A percentile compares a stretch with the other conserved stretches of the same genome.
Evolutionary conservation across 2,113 vertebrate genomes (phyloP).

Genomic region (Coptodon rendalli): DNA sequence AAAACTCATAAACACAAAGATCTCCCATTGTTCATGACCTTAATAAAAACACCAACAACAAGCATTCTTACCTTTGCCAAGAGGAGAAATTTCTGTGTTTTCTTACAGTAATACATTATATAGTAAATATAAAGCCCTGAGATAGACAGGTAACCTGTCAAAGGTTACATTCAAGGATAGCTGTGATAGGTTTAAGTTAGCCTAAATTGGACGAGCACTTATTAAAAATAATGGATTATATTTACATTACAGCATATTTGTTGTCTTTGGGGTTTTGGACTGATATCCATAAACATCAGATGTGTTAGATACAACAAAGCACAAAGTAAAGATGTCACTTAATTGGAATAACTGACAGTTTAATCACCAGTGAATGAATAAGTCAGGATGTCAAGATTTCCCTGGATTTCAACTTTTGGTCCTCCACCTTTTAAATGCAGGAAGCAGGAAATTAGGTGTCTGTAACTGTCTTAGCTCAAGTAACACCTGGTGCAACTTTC

Average conservation of each 20-base stretch:
- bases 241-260: neutral
- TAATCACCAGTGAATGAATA: neutral
- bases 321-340: neutral
- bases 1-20: neutral
- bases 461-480: neutral
- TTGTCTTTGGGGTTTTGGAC: neutral
- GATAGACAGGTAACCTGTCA: neutral
- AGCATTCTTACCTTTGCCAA: neutral
- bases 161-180: neutral
- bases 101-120: neutral
- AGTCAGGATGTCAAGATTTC: neutral
- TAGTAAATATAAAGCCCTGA: neutral
- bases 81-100: neutral
- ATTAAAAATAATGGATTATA: neutral
- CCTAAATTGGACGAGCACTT: neutral
- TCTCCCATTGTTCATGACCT: neutral
- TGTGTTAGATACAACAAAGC: neutral
- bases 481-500: neutral
- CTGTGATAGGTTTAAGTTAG: neutral
- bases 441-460: slow-evolving; percentile 6
- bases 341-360: neutral
- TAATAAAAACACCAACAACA: neutral
- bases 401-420: neutral
- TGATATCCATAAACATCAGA: neutral
- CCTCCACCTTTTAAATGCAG: neutral